A percentile compares a stretch with the other conserved stretches of the same genome.
phyloP scores from a whole-genome alignment of 92 coral and sea anemone genomes.

The Bergia sp. region DNA sequence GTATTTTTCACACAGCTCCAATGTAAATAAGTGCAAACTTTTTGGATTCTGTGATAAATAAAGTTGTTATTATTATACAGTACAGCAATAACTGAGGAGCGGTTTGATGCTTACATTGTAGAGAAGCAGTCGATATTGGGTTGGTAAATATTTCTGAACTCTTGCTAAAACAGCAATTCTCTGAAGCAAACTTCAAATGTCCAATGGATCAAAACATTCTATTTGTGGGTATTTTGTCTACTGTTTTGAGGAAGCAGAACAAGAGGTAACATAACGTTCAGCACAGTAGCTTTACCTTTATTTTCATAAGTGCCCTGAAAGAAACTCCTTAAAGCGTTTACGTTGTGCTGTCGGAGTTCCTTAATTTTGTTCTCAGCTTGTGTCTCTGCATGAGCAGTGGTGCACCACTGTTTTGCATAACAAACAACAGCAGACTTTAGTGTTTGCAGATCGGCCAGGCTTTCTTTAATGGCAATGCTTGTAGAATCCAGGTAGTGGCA shows the following conservation, averaged over 20 bases:
- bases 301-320: neutral
- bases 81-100: too few species aligned
- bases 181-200: too few species aligned
- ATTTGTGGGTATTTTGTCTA: too few species aligned
- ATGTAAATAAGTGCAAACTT: too few species aligned
- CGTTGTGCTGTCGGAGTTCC: neutral
- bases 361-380: neutral
- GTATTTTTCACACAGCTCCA: too few species aligned
- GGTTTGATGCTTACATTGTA: too few species aligned
- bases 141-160: too few species aligned
- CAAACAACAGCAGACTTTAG: slow-evolving; percentile 19
- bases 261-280: neutral
- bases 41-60: too few species aligned
- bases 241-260: neutral
- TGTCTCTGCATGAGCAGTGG: neutral
- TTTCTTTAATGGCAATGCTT: neutral
- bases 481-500: slow-evolving; percentile 52
- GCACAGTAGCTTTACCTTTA: slow-evolving; percentile 10
- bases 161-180: too few species aligned
- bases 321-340: neutral
- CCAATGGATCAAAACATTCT: too few species aligned
- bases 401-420: slow-evolving; percentile 43
- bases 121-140: too few species aligned
- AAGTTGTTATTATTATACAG: too few species aligned
- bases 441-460: neutral